Base-by-base conservation (phyloP, 1,140 invertebrate genomes). In the Oscheius sp. region DNA sequence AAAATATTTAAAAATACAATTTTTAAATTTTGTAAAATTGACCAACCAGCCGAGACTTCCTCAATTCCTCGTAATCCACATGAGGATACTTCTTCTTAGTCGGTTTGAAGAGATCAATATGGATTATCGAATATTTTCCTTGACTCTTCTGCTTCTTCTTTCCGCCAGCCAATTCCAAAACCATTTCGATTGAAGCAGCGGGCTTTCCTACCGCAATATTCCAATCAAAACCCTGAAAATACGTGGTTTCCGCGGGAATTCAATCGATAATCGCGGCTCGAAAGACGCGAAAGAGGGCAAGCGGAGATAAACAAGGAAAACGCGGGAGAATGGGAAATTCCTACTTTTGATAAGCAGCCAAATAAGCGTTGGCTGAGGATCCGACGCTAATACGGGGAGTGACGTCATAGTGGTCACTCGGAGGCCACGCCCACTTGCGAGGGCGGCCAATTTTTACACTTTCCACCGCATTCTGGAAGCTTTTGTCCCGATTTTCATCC, bases 11-110 rank as follows among this genome's bases (percentile, higher is more conserved):
- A 15, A n/a, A 65, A 18, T 18, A 65, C 26, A 46, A 15, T 15
- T 18, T n/a, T 18, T 32, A n/a, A 68, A 70, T 67, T 49, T 69
- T 28, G 68, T 31, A 71, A 42, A 70, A 20, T 29, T 20, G 10
- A 65, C 71, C 4, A 7, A 63, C 61, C 26, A 63, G 26, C 35
- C 35, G 23, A 7, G 78, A 61, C 13, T 49, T 18, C 32, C 66
- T 38, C 23, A 79, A 49, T 23, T 79, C 77, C 26, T 75, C 72
- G 52, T 61, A 79, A 32, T 79, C 78, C 46, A 80, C 74, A 15
- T n/a, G 32, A 3, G 78, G 75, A 77, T 80, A 79, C n/a, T 46
- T 58, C 29, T 49, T 55, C 7, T 45, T 28, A 15, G 78, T 80
- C 36, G 78, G 79, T 13, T 77, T 63, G 23, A 78, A 73, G 23